These are phyloP conservation scores for Nestor notabilis DNA, from an alignment of 2,113 vertebrate genomes.

Conservation along the genomic window DNA sequence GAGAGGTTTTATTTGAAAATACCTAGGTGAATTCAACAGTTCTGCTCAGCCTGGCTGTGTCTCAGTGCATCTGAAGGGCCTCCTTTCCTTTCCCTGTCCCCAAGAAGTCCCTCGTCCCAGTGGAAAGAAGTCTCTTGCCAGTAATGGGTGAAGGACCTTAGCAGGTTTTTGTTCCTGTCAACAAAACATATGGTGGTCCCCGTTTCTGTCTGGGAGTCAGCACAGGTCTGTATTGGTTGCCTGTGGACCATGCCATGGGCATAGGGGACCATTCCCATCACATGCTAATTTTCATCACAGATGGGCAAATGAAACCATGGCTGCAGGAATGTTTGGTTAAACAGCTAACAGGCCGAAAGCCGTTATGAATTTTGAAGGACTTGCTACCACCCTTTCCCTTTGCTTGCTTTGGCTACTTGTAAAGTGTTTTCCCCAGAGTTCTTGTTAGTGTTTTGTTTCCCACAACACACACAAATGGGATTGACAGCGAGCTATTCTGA, in stretches of 20 bases:
- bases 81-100: background rate
- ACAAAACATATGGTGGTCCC: background rate
- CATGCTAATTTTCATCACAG: rapidly evolving
- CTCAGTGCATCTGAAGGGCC: background rate
- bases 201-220: background rate
- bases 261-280: background rate
- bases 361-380: background rate
- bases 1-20: background rate
- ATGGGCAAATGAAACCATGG: background rate
- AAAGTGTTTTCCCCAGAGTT: background rate
- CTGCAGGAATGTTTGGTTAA: background rate
- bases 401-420: background rate
- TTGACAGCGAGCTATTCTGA: background rate
- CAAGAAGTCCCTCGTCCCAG: background rate
- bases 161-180: background rate
- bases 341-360: background rate
- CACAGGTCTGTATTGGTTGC: background rate
- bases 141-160: background rate
- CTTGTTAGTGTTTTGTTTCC: background rate
- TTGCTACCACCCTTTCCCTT: background rate
- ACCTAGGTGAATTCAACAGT: background rate
- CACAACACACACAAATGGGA: background rate
- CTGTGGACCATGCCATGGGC: rapidly evolving
- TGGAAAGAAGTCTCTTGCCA: background rate
- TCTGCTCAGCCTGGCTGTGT: background rate